Evolutionary conservation across 2,797 vertebrate species (phyloP), one percentile per base, ranked within the genome.

Genomic region (Neoniphon sammara): DNA sequence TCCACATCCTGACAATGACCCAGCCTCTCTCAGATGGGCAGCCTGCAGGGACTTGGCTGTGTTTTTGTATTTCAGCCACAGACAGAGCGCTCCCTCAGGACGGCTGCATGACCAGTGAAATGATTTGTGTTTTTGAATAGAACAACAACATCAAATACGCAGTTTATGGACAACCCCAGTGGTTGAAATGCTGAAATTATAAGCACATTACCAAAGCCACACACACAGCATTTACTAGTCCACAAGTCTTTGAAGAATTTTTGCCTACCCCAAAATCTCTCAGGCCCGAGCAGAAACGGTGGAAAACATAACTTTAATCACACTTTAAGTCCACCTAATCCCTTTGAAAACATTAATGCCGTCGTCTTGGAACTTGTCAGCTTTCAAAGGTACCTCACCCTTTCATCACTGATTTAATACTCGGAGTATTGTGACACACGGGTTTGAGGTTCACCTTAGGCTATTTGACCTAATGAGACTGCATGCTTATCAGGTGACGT

Each of bases 401-500:
- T 88, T 84, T 85, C 80, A 82, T 87, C 82, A 82, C 54, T 74
- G 49, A 77, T 88, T 78, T 79, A 85, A 87, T 79, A 77, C 49
- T 58, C 31, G 82, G 68, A 78, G 83, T 31, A 70, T 86, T 72
- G 65, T 88, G 73, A 83, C 65, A 31, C 63, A 68, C 18, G 47
- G n/a, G 59, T 71, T 46, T 69, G 64, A 76, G 27, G 36, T 53
- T 78, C 64, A 83, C 87, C 81, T 80, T 25, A 66, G 84, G 87
- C 65, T 69, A 46, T 82, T 73, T 74, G 83, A 82, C 62, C 84
- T 82, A 62, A 85, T 66, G 69, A 86, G 82, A 65, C 78, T 61
- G 83, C 88, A 80, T 93, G 80, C 90, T 87, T 93, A 75, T 82
- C 57, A 66, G 68, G 60, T 93, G 86, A 93, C 71, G 77, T 82